These are phyloP conservation scores for Eurystomus glaucurus DNA, from an alignment of 2,797 vertebrate genomes.

Conservation along the genomic window DNA sequence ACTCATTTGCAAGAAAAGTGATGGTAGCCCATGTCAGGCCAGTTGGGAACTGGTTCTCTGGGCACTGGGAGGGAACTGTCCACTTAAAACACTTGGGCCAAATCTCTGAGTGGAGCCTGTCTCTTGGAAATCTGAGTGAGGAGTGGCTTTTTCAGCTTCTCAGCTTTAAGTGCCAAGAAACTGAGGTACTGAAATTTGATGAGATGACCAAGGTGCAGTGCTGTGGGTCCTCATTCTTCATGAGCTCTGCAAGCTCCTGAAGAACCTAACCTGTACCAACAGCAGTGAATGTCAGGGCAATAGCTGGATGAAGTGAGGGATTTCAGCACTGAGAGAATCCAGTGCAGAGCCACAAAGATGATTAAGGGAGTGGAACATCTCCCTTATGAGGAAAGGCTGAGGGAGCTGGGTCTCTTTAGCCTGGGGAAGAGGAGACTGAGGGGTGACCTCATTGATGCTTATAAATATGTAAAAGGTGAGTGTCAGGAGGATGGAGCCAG, in stretches of 20 bases:
- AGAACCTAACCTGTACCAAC: accelerated
- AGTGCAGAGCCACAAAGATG: too few species aligned
- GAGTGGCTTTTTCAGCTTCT: not conserved
- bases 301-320: not conserved
- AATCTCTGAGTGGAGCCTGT: not conserved
- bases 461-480: too few species aligned
- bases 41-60: not conserved
- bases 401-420: too few species aligned
- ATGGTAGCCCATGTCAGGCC: not conserved
- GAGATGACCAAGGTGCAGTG: not conserved
- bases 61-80: not conserved
- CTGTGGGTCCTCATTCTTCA: not conserved
- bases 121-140: not conserved
- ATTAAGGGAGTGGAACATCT: too few species aligned
- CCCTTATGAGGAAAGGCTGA: too few species aligned
- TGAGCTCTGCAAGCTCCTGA: not conserved
- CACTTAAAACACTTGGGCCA: not conserved
- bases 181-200: not conserved
- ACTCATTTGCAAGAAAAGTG: not conserved
- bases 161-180: not conserved
- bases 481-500: too few species aligned
- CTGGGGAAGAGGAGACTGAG: too few species aligned
- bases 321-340: not conserved
- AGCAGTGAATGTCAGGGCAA: not conserved
- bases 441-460: too few species aligned